Evolutionary conservation across 2,113 vertebrate species (phyloP).

Genomic region (Zeus faber): DNA sequence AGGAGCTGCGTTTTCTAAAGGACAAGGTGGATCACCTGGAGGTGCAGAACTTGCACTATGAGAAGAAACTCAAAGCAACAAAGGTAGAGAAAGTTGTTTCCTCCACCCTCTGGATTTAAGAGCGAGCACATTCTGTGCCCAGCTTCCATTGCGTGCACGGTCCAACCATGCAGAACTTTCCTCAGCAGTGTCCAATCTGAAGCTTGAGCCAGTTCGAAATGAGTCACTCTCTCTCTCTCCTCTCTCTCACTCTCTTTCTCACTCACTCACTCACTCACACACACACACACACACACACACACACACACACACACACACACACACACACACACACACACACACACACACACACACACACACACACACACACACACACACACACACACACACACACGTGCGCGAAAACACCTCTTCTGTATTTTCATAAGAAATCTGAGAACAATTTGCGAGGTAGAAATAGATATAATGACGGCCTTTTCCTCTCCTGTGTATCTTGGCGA

Average conservation of each 20-base stretch:
- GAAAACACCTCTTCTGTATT: conserved; percentile 42
- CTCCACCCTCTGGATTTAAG: conserved; percentile 23
- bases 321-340: no score
- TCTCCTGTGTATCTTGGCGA: conserved; percentile 15
- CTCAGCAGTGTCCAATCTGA: conserved; percentile 50
- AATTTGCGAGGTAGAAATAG: conserved; percentile 29
- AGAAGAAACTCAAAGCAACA: conserved; percentile 90
- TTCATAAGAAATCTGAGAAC: conserved; percentile 27
- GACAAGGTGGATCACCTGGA: conserved; percentile 92
- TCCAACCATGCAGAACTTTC: conserved; percentile 44
- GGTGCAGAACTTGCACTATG: conserved; percentile 90
- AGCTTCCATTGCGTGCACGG: conserved; percentile 51
- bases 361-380: no score
- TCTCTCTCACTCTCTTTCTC: conserved; percentile 23
- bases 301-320: no score
- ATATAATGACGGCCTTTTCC: conserved; percentile 34
- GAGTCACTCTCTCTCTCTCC: conserved; percentile 50
- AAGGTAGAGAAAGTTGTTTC: conserved; percentile 78
- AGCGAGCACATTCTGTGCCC: conserved; percentile 13
- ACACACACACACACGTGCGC: no score
- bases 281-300: no score
- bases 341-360: no score
- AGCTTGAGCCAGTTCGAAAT: conserved; percentile 39
- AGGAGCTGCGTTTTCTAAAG: conserved; percentile 87
- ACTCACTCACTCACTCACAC: no score